Conservation (phyloP, 2,797 vertebrate genomes). For the Synanceia verrucosa region DNA sequence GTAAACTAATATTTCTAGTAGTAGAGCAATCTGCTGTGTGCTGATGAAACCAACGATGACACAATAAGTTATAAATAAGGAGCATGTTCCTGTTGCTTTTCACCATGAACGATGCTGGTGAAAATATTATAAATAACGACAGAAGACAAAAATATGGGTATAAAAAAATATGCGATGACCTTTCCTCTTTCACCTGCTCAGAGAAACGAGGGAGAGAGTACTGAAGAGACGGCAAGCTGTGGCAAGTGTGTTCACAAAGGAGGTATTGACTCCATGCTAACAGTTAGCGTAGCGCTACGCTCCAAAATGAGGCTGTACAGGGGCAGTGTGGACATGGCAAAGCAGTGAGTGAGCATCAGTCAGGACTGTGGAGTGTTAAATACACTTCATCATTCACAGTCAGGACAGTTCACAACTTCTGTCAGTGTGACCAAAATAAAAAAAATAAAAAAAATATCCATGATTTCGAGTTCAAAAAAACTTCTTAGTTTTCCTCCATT, state of each 20-base stretch:
- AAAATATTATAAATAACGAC: conserved; percentile 65
- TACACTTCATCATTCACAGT: conserved; percentile 40
- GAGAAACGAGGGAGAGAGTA: conserved; percentile 8
- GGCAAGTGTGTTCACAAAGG: conserved; percentile 17
- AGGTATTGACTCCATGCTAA: neutral
- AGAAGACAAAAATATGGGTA: conserved; percentile 12
- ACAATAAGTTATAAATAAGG: conserved; percentile 18
- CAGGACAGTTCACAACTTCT: conserved; percentile 15
- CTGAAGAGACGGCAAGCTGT: conserved; percentile 26
- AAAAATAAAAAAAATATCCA: conserved; percentile 32
- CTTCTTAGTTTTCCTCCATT: conserved; percentile 43
- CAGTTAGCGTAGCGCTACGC: neutral
- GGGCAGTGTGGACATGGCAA: conserved; percentile 28
- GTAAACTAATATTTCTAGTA: conserved; percentile 18
- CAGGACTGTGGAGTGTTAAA: conserved; percentile 53
- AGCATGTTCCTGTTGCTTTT: conserved; percentile 1
- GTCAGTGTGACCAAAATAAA: conserved; percentile 14
- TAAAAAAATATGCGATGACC: conserved; percentile 36
- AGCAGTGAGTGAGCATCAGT: conserved; percentile 9
- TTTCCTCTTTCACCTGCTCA: conserved; percentile 21
- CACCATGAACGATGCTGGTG: conserved; percentile 1
- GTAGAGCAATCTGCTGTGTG: neutral
- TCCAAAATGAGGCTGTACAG: neutral
- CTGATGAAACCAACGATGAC: conserved; percentile 14
- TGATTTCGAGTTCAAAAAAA: conserved; percentile 41